Evolutionary conservation across 2,888 invertebrate genomes (phyloP).

Genomic region (Sarcophaga variegata): DNA sequence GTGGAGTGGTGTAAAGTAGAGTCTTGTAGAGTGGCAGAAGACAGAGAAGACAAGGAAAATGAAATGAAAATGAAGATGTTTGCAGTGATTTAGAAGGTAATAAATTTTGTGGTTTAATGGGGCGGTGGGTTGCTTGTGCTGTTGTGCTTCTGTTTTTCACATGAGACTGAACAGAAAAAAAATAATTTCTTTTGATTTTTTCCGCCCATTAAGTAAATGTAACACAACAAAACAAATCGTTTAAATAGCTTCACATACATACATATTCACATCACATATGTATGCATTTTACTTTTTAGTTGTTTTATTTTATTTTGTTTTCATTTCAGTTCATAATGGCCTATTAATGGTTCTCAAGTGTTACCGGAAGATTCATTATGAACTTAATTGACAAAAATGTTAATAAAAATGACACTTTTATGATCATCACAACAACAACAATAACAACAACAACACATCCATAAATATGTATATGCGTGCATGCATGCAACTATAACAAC

Average conservation of each 20-base stretch:
- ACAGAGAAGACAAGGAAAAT: constrained; percentile 54
- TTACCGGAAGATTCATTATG: constrained; percentile 69
- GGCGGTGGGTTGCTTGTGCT: constrained; percentile 72
- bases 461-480: constrained; percentile 2
- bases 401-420: constrained; percentile 70
- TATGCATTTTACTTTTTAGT: not conserved
- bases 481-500: no score
- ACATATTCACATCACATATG: constrained; percentile 11
- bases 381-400: constrained; percentile 69
- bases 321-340: constrained; percentile 52
- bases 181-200: constrained; percentile 70
- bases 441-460: not conserved
- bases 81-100: constrained; percentile 77
- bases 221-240: constrained; percentile 68
- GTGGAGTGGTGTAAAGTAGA: constrained; percentile 21
- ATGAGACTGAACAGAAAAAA: not conserved
- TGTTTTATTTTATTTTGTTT: constrained; percentile 2
- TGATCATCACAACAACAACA: constrained; percentile 52
- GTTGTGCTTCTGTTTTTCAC: constrained; percentile 34
- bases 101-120: constrained; percentile 82
- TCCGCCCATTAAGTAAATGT: constrained; percentile 71
- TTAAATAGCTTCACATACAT: constrained; percentile 63
- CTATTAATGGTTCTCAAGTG: constrained; percentile 69
- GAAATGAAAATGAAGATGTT: constrained; percentile 76
- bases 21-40: constrained; percentile 14